These are phyloP conservation scores for Stenchaetothrips biformis DNA, from an alignment of 2,888 invertebrate genomes.

Conservation along the genomic window DNA sequence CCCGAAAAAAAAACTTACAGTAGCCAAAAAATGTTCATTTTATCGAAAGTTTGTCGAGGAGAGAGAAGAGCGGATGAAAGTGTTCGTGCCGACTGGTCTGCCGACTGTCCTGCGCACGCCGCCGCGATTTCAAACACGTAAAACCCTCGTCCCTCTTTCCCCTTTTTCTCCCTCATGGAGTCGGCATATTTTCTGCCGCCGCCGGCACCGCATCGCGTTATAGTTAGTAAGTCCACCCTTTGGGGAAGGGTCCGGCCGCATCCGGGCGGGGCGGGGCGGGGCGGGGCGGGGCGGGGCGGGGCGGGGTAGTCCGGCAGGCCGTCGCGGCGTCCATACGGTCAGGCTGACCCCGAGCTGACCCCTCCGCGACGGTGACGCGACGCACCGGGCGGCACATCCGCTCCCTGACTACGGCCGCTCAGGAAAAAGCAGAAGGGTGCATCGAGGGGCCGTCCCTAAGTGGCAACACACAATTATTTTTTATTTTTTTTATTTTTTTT, in stretches of 20 bases:
- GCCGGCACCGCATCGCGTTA: slow-evolving; percentile 7
- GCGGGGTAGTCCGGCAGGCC: not conserved
- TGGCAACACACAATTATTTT: not conserved
- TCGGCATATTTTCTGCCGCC: not conserved
- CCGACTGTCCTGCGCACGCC: too few relatives aligned
- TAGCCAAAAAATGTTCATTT: not conserved
- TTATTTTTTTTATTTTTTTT: too few relatives aligned
- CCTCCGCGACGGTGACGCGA: not conserved
- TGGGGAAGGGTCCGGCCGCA: not conserved
- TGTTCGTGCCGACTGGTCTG: too few relatives aligned
- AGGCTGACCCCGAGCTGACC: not conserved
- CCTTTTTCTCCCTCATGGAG: not conserved
- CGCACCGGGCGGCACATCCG: not conserved
- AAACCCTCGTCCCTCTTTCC: not conserved
- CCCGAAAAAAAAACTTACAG: not conserved
- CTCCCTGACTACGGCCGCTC: not conserved
- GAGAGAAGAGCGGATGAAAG: too few relatives aligned
- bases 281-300: not conserved
- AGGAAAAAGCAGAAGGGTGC: not conserved
- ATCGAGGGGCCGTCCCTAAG: not conserved
- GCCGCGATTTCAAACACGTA: too few relatives aligned
- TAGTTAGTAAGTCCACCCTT: slow-evolving; percentile 11
- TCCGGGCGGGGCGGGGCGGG: not conserved
- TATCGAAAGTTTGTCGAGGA: not conserved
- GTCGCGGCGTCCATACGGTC: slow-evolving; percentile 2